Evolutionary conservation across 2,888 invertebrate genomes (phyloP).

Genomic region (Dasypolia templi): DNA sequence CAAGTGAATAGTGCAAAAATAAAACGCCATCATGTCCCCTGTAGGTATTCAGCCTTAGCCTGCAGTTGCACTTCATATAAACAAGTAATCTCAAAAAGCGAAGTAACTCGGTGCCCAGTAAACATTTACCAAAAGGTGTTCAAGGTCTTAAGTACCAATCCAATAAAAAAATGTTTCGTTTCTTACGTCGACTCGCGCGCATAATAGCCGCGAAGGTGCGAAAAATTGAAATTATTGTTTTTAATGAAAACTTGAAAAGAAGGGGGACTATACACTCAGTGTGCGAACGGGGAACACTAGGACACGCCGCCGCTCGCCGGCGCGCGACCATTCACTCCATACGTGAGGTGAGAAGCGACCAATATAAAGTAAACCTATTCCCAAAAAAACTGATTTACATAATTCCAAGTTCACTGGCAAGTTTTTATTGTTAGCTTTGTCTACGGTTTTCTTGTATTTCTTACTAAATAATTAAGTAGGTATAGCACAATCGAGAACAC

Average conservation of each 20-base stretch:
- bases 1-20: slow-evolving; percentile 47
- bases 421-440: slow-evolving; percentile 9
- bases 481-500: slow-evolving; percentile 36
- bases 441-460: slow-evolving; percentile 27
- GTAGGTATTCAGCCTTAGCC: slow-evolving; percentile 76
- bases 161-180: slow-evolving; percentile 75
- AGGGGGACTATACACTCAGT: slow-evolving; percentile 81
- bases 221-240: slow-evolving; percentile 77
- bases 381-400: slow-evolving; percentile 42
- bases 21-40: slow-evolving; percentile 69
- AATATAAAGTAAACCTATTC: slow-evolving; percentile 14
- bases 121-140: slow-evolving; percentile 31
- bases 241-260: slow-evolving; percentile 77
- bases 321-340: slow-evolving; percentile 83
- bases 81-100: slow-evolving; percentile 27
- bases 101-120: slow-evolving; percentile 18
- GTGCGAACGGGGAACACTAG: slow-evolving; percentile 71
- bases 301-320: slow-evolving; percentile 67
- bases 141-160: slow-evolving; percentile 34
- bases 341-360: slow-evolving; percentile 79
- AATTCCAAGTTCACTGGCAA: slow-evolving; percentile 48
- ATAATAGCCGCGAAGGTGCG: slow-evolving; percentile 79
- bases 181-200: slow-evolving; percentile 76
- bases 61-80: slow-evolving; percentile 16
- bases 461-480: slow-evolving; percentile 30